phyloP scores from a whole-genome alignment of 2,113 vertebrate genomes.

The Serilophus lunatus region DNA sequence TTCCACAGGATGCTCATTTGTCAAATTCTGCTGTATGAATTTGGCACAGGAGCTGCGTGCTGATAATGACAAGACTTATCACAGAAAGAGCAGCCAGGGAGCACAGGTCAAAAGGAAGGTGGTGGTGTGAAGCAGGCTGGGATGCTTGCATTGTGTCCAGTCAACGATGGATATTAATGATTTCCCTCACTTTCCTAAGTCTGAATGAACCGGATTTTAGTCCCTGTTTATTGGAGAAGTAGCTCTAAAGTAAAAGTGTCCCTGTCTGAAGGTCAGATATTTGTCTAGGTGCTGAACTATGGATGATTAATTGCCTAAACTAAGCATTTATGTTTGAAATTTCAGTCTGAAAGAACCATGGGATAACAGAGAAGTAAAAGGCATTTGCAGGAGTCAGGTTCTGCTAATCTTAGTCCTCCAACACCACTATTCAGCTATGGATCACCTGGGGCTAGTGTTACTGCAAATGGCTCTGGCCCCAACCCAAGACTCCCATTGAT shows the following conservation, averaged over 20 bases:
- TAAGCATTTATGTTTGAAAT: not conserved
- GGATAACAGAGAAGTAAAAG: not conserved
- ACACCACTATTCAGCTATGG: not conserved
- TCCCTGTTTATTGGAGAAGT: not conserved
- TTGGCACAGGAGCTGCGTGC: not conserved
- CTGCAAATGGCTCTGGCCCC: not conserved
- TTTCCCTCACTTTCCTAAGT: not conserved
- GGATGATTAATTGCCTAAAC: not conserved
- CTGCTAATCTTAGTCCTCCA: not conserved
- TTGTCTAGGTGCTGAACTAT: not conserved
- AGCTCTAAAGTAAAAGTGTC: not conserved
- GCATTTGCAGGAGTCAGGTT: not conserved
- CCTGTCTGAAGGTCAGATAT: not conserved
- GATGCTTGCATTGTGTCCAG: not conserved
- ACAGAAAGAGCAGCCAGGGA: not conserved
- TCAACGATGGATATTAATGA: not conserved
- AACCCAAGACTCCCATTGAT: not conserved
- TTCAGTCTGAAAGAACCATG: not conserved
- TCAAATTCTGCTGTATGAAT: not conserved
- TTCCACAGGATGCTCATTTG: constrained; percentile 22
- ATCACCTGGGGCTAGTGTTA: not conserved
- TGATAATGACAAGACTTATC: not conserved
- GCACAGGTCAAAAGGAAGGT: not conserved
- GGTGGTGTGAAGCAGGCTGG: not conserved
- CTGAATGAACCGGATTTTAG: not conserved